Base-by-base conservation (phyloP, 2,888 invertebrate species). In the Esperia sulphurella region DNA sequence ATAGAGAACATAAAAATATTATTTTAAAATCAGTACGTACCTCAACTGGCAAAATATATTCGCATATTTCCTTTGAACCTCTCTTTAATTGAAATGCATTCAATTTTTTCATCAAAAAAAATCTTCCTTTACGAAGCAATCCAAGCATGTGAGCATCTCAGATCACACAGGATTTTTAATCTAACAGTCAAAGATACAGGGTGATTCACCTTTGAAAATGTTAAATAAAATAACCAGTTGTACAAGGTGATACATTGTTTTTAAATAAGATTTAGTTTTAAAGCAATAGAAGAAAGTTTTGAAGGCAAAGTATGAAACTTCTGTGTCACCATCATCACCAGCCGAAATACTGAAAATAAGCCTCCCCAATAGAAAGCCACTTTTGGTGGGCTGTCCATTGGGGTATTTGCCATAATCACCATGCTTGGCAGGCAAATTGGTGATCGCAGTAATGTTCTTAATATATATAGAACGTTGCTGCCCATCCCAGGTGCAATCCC, bases 81-180 rank as follows among this genome's bases (percentile, higher is more conserved):
- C 6, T 59, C 52, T 59, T 61, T 67, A 70, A 74, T 71, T 64
- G 66, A 54, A 45, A 55, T 48, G 61, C 62, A 63, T 62, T 65
- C 61, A 65, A 68, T 63, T 65, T 64, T 60, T 45, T 68, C 63
- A 73, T 74, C 59, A 70, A 64, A 64, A 51, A 57, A 21, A 21
- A 21, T 21, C 61, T 55, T 50, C 49, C 68, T 64, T 75, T 74
- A 52, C 43, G 49, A 45, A 62, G 21, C 63, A 65, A 68, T 33
- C 67, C 57, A 68, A 71, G 75, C 82, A 72, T 75, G 56, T 68
- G 69, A 68, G 58, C 74, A 72, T 75, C 66, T 67, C 57, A 62
- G 66, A 70, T 65, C 64, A 64, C 58, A 68, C 58, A 54, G 55
- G 51, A 64, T 63, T 63, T 61, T 62, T 62, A 63, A 62, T 57